Evolutionary conservation across 2,888 invertebrate species (phyloP), one percentile per base, ranked within the genome.

Genomic region (Fragum fragum): DNA sequence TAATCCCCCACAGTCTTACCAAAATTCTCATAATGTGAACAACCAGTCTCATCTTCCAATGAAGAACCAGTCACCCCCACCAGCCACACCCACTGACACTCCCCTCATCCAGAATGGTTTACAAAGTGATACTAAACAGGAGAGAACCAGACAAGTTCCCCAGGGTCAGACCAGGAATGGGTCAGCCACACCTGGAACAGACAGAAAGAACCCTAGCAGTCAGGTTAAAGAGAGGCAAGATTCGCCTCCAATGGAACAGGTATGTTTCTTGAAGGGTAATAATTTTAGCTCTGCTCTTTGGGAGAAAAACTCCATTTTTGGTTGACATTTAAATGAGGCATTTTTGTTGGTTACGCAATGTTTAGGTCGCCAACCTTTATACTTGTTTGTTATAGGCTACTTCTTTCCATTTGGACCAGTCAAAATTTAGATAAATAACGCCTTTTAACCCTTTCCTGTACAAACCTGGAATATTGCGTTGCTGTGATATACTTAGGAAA

Each of bases 161-260:
- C 84, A 86, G 59, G 87, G 87, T 63, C 89, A 87, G 74, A 82
- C 85, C 28, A 73, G 74, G 47, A 86, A 76, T 66, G 77, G 83
- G 23, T 80, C 80, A 9, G 68, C 39, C 14, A 42, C 73, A 23
- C 69, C 68, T 0, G 55, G 55, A 3, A 47, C 63, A 42, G 68
- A 66, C 1, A 72, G 73, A 28, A 76, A 71, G 29, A 83, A 66
- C 36, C 76, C 74, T 28, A 80, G 77, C 3, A 80, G 80, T n/a
- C 76, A 69, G 29, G 55, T 36, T 0, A 80, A 76, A 53, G 79
- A 26, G 18, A 77, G 71, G n/a, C 84, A 73, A 36, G 84, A 82
- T 0, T 86, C 84, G 0, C 85, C 88, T 23, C 85, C 85, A 21
- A 72, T 76, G 29, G 86, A 88, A 57, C 88, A 83, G 79, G 88